A percentile compares a stretch with the other conserved stretches of the same genome.
These are phyloP conservation scores for Gallinago undulata DNA, from an alignment of 2,113 vertebrate species.

Conservation along the genomic window DNA sequence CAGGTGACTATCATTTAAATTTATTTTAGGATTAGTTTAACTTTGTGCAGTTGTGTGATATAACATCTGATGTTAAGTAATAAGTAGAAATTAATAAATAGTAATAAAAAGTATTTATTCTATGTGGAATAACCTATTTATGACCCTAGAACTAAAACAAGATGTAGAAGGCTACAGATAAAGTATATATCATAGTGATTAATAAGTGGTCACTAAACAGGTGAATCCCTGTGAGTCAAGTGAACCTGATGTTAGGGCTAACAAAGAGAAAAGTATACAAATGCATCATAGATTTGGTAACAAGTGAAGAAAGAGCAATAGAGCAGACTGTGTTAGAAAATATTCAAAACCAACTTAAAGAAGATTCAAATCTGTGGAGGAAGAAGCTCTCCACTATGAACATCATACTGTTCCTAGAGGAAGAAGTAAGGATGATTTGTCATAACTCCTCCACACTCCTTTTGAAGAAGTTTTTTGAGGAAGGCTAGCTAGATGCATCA, in stretches of 20 bases:
- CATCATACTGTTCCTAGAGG: not conserved
- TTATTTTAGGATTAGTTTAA: not conserved
- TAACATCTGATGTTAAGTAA: not conserved
- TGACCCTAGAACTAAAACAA: not conserved
- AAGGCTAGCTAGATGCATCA: not conserved
- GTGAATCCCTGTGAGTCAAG: no score
- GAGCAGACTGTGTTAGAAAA: no score
- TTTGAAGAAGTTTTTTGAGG: not conserved
- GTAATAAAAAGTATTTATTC: not conserved
- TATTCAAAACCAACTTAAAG: no score
- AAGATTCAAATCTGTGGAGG: no score
- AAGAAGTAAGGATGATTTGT: not conserved
- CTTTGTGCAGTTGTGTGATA: not conserved
- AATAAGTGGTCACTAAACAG: no score
- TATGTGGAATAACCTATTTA: not conserved
- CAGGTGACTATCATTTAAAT: not conserved
- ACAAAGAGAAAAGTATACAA: no score
- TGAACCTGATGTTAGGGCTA: no score
- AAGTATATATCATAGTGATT: not conserved
- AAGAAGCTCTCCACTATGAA: no score
- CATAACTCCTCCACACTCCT: accelerated
- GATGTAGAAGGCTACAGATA: not conserved
- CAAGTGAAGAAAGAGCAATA: no score
- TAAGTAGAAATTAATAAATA: not conserved
- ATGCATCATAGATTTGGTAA: no score